Base-by-base conservation (phyloP, 2,797 vertebrate genomes). In the Tympanoctomys barrerae region DNA sequence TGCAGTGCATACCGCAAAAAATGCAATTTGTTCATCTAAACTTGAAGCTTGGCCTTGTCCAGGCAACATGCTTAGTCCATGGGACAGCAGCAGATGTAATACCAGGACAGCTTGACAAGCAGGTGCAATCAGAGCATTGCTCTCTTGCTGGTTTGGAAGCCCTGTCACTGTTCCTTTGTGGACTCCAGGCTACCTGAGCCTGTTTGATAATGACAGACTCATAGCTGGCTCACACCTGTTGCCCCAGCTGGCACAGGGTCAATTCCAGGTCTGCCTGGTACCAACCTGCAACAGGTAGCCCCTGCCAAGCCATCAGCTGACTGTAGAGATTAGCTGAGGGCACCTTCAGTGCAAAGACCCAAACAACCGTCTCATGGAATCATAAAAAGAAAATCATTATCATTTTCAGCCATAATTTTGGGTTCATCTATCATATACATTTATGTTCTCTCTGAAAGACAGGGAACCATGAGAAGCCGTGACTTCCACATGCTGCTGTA, bases 401-500 rank as follows among this genome's bases (percentile, higher is more conserved):
- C 42, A 31, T 24, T 75, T 46, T 36, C 46, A 81, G 54, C 86
- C 90, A 64, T 10, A 9, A 73, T 31, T 61, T 90, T 21, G 52
- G 57, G n/a, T 0, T 12, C 22, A 28, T 39, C 21, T 42, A 21
- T 42, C 22, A 12, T 3, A 33, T 19, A 19, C 16, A 7, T n/a
- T 54, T 54, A 31, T 12, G 33, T 49, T 87, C 42, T 62, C 36
- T 24, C 70, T 73, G 39, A 26, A 28, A 77, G 61, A 42, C 0
- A 66, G 13, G 10, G 33, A 42, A 26, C 22, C 0, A 0, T 19
- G 24, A 39, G 57, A 5, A 83, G 62, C 52, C 14, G 1, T 0
- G 31, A 52, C n/a, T 21, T 61, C 70, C 31, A 8, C 12, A 3
- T 0, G 0, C 24, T 10, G 0, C 19, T 42, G 3, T 31, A 22